Conservation (phyloP, 2,113 vertebrate species). For the Neotoma lepida region DNA sequence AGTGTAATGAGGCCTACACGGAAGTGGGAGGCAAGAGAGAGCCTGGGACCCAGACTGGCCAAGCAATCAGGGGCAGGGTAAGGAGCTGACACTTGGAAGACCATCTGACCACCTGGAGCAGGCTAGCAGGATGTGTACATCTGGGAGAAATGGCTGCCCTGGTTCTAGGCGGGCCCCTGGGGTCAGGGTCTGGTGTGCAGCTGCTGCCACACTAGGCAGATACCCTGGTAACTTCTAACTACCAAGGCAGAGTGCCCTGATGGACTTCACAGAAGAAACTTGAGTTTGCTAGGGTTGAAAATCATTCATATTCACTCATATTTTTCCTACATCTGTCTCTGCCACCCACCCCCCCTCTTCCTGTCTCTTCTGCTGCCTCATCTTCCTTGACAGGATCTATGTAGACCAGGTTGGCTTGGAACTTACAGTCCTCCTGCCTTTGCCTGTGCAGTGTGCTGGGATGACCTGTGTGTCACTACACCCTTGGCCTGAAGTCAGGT, state of each 20-base stretch:
- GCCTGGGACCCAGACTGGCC: not conserved
- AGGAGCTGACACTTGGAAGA: not conserved
- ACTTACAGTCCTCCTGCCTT: not conserved
- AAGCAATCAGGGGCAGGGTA: not conserved
- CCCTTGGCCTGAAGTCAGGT: not conserved
- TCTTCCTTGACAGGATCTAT: not conserved
- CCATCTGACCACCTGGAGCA: rapidly evolving
- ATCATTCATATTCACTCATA: not conserved
- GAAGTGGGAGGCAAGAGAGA: not conserved
- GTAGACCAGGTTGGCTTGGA: not conserved
- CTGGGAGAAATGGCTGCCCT: not conserved
- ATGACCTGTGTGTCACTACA: too few relatives aligned
- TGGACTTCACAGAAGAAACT: not conserved
- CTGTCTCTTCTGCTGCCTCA: not conserved
- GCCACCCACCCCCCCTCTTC: not conserved
- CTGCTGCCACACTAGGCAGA: not conserved
- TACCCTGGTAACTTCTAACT: not conserved
- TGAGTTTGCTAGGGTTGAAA: not conserved
- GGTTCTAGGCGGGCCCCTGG: not conserved
- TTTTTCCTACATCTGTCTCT: not conserved
- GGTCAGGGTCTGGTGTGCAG: not conserved
- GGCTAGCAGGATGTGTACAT: rapidly evolving
- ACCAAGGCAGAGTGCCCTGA: not conserved
- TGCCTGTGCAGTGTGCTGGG: not conserved
- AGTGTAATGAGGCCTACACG: rapidly evolving